phyloP scores from a whole-genome alignment of 1,140 invertebrate species.

The Brachionus asplanchnoidis region DNA sequence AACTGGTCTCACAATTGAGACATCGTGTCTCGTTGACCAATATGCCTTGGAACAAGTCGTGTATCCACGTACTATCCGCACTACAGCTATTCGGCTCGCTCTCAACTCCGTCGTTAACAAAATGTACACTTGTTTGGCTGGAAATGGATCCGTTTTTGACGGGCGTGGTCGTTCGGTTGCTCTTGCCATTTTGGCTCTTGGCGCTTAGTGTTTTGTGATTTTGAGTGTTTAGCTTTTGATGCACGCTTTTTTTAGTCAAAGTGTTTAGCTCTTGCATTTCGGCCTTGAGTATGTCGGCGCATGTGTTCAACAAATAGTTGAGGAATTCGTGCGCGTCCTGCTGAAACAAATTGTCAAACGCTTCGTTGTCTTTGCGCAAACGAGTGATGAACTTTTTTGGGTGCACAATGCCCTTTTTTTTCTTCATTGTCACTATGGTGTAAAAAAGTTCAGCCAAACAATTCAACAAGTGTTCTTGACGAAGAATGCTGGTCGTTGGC shows the following conservation, averaged over 20 bases:
- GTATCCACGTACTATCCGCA: slow-evolving; percentile 94
- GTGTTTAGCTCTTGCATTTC: slow-evolving; percentile 37
- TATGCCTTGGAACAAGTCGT: slow-evolving; percentile 99
- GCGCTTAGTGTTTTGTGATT: background rate
- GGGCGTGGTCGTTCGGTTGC: background rate
- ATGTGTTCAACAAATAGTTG: slow-evolving; percentile 90
- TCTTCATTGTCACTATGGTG: slow-evolving; percentile 97
- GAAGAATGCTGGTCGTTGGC: slow-evolving; percentile 70
- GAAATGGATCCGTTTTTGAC: slow-evolving; percentile 13
- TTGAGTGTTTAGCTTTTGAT: slow-evolving; percentile 1
- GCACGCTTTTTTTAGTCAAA: background rate
- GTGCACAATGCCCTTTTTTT: slow-evolving; percentile 96
- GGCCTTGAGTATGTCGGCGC: slow-evolving; percentile 59
- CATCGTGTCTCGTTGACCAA: slow-evolving; percentile 97
- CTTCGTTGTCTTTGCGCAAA: slow-evolving; percentile 95
- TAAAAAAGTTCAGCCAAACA: slow-evolving; percentile 97
- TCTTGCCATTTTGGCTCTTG: background rate
- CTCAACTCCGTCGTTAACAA: slow-evolving; percentile 42
- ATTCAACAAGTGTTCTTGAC: slow-evolving; percentile 92
- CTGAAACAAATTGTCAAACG: slow-evolving; percentile 98
- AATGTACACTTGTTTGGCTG: slow-evolving; percentile 41
- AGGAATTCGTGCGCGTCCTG: slow-evolving; percentile 99
- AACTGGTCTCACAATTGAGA: slow-evolving; percentile 95
- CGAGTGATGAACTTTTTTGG: slow-evolving; percentile 99
- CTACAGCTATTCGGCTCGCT: slow-evolving; percentile 44